Base-by-base conservation (phyloP, 2,113 vertebrate genomes). In the Peromyscus maniculatus region DNA sequence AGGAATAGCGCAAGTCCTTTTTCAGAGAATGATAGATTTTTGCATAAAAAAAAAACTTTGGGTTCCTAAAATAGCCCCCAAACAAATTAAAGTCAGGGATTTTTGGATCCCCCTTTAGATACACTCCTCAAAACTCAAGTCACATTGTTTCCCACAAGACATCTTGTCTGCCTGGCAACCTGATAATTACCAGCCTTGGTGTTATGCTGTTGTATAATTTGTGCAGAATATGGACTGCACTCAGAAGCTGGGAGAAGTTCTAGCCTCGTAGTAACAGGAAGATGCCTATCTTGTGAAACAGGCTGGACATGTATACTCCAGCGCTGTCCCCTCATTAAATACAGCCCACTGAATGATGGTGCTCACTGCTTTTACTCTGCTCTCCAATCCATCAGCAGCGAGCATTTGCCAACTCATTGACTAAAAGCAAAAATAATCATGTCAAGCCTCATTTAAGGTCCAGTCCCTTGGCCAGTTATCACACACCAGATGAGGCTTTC, bases 1-100 rank as follows among this genome's bases (percentile, higher is more conserved):
- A 52, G 83, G 74, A 95, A 97, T 91, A 97, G 98, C 95, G 89
- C 67, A 87, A 95, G 96, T 79, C 43, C 74, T 91, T 96, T 69
- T 95, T 94, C 43, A 91, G 92, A 95, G 82, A 93, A 97, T 22
- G 88, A 74, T 43, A 52, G 28, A 87, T 67, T 91, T 92, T 75
- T 64, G 57, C 28, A 80, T 95, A 95, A 97, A 91, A 94, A 87
- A 28, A 5, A 28, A 2, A 8, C 78, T 92, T 91, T 43, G n/a
- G 64, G 94, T 91, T 91, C 62, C 77, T 93, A 74, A 98, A 97
- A 96, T 80, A 87, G n/a, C 94, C 67, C 66, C 69, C 12, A 97
- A 97, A 96, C 83, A 92, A 94, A 80, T 92, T 43, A 84, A 87
- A 94, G 92, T 82, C 74, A 90, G n/a, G 28, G 3, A 49, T 90